Base-by-base conservation (phyloP, 2,888 invertebrate genomes). In the Scaptomyza caliginosa region DNA sequence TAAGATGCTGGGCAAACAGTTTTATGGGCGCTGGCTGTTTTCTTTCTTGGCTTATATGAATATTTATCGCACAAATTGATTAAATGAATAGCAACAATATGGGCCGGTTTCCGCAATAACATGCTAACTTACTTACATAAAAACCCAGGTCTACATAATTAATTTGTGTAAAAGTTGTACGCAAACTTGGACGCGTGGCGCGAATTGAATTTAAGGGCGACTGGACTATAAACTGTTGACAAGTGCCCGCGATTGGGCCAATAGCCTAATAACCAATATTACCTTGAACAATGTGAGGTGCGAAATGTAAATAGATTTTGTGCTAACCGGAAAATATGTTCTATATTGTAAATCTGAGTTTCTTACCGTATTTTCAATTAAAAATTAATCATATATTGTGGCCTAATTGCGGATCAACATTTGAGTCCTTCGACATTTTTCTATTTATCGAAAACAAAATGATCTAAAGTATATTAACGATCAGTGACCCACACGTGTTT, bases 151-250 rank as follows among this genome's bases (percentile, higher is more conserved):
- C 55, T 34, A 64, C 43, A 45, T 66, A 54, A 60, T 68, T 79
- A 70, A 57, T 59, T 60, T 70, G 73, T 58, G 81, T 49, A 69
- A 6, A 74, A 62, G 60, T 68, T 71, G 49, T 60, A 43, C 55
- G 60, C 62, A 82, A 83, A 83, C 74, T 64, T 73, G 48, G 66
- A 70, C 78, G 78, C 67, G 70, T 80, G 74, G 62, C 78, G 52
- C 54, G 32, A 58, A 39, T 52, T 52, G 49, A 51, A 52, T 67
- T 65, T 65, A 58, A 57, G 42, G 45, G 60, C 56, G 13, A 39
- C 38, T 56, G 40, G 17, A 32, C 24, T 23, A 42, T n/a, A 59
- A 42, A 45, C 24, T 16, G 32, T 24, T 59, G 5, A 43, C 16
- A 30, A 3, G 11, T 8, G 0, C 7, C 2, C 38, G 28, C 34